Base-by-base conservation (phyloP, 1,140 invertebrate genomes). In the Scaptomyza hsui region DNA sequence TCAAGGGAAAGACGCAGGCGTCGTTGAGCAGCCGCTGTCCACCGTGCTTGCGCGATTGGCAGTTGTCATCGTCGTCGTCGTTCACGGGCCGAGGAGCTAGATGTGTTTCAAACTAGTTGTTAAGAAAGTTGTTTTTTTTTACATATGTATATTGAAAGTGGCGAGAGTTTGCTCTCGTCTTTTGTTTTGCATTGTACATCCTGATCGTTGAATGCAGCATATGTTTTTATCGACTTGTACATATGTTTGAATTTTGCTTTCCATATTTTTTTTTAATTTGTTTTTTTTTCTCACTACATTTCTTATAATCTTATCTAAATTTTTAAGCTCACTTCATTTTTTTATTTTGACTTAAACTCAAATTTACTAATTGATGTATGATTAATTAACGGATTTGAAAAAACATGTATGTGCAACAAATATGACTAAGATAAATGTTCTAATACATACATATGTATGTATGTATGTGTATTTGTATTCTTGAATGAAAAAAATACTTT, bases 1-100 rank as follows among this genome's bases (percentile, higher is more conserved):
- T 41, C 15, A 80, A 80, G 18, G 10, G 16, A 29, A 64, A 49
- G 37, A 6, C 42, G 3, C 21, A 60, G 44, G 18, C 57, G 21
- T n/a, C 37, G 1, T 13, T 49, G 24, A 55, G 44, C 10, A 63
- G 13, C 0, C 78, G 73, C 1, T 82, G 78, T 29, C 70, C 75
- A 5, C 32, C 39, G 12, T 82, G 78, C 15, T 9, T 62, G 42
- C 49, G 64, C 3, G 63, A 49, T 13, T 53, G 42, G 32, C 19
- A 15, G 15, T 29, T 21, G 39, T 16, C 24, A 26, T 4, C 24
- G 19, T 21, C 26, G 26, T 29, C 9, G 6, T 29, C 26, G 7
- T 29, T 9, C 1, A 21, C 57, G 16, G 21, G 29, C 41, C 45
- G 42, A 32, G 21, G 32, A 44, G n/a, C 16, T 16, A 55, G 56